Evolutionary conservation across 2,113 vertebrate genomes (phyloP).

Genomic region (Python bivittatus): DNA sequence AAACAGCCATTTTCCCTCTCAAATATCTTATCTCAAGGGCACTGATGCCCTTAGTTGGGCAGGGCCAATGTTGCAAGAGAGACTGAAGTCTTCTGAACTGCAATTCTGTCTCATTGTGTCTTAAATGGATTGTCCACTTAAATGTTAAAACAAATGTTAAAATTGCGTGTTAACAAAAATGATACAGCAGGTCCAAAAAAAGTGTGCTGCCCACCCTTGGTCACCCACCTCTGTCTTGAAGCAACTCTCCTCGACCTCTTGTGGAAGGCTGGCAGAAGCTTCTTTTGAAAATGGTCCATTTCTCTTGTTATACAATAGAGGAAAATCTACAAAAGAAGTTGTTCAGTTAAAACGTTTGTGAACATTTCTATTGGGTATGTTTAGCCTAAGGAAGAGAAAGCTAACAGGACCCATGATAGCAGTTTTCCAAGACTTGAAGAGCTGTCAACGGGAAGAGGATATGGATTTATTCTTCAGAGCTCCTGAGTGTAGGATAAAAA

Average conservation of each 20-base stretch:
- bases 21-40: neutral
- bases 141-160: neutral
- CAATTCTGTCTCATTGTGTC: neutral
- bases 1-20: neutral
- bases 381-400: neutral
- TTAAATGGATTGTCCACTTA: neutral
- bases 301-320: conserved; percentile 55
- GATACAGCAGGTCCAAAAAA: neutral
- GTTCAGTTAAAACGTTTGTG: neutral
- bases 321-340: conserved; percentile 64
- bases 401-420: neutral
- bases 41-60: neutral
- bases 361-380: neutral
- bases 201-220: neutral
- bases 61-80: neutral
- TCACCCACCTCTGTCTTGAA: conserved; percentile 33
- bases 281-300: conserved; percentile 36
- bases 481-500: neutral
- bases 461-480: neutral
- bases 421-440: neutral
- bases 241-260: conserved; percentile 31
- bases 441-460: neutral
- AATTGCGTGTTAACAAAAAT: neutral
- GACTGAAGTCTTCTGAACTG: neutral
- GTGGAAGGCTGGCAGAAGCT: neutral